Percentiles rank a stretch among this genome's conserved stretches.
phyloP scores from a whole-genome alignment of 2,888 invertebrate species.

The Sphecodes monilicornis region DNA sequence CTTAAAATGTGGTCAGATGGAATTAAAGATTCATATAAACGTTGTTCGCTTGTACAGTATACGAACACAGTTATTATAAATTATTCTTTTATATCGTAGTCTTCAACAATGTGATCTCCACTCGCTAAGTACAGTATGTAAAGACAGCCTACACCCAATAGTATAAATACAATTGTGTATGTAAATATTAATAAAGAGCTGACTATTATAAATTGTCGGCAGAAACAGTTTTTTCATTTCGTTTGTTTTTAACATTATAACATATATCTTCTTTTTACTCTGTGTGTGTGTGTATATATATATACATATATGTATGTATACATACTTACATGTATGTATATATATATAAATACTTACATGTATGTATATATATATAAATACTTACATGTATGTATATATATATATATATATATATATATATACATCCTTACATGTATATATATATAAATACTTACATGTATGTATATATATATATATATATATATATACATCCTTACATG shows the following conservation, averaged over 20 bases:
- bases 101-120: constrained; percentile 74
- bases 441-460: no score
- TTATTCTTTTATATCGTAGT: constrained; percentile 61
- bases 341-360: constrained; percentile 61
- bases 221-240: constrained; percentile 66
- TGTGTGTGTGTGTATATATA: constrained; percentile 66
- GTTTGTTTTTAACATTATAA: constrained; percentile 69
- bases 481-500: constrained; percentile 60
- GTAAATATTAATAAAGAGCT: constrained; percentile 77
- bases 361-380: constrained; percentile 58
- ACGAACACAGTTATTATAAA: constrained; percentile 67
- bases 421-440: constrained; percentile 62
- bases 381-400: no score
- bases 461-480: constrained; percentile 61
- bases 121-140: constrained; percentile 79
- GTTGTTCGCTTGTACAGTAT: constrained; percentile 65
- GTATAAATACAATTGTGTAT: constrained; percentile 77
- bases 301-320: constrained; percentile 57
- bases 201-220: constrained; percentile 74
- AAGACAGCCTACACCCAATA: constrained; percentile 82
- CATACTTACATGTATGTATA: constrained; percentile 64
- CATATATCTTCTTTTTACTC: constrained; percentile 70
- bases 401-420: constrained; percentile 59
- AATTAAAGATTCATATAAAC: constrained; percentile 62
- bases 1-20: constrained; percentile 71